These are phyloP conservation scores for Astropecten irregularis DNA, from an alignment of 53 echinoderm and acorn worm species.

Conservation along the genomic window DNA sequence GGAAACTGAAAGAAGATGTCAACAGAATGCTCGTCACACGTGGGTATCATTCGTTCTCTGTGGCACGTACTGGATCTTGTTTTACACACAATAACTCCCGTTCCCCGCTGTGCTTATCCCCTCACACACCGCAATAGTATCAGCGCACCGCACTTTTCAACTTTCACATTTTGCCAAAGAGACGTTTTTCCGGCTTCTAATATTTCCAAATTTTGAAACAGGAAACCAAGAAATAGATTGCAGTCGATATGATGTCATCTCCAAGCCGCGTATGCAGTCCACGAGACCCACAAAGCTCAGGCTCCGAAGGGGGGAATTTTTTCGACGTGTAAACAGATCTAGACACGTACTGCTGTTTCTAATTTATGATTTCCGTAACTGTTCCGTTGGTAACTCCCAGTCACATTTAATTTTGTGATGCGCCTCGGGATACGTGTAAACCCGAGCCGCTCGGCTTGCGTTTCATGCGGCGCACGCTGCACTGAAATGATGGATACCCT, in stretches of 20 bases:
- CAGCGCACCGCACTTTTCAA: not conserved
- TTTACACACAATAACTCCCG: no score
- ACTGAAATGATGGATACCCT: no score
- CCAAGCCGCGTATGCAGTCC: not conserved
- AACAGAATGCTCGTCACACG: no score
- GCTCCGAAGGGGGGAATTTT: not conserved
- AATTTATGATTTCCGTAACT: conserved; percentile 26
- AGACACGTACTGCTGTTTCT: not conserved
- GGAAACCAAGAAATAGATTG: conserved; percentile 23
- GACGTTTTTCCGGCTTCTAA: not conserved
- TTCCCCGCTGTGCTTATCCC: no score
- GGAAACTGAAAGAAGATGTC: no score
- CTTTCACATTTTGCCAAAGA: conserved; percentile 16
- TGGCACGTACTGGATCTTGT: no score
- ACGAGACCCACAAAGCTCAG: not conserved
- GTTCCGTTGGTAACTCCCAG: not conserved
- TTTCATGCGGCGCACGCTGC: not conserved
- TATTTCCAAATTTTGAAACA: not conserved
- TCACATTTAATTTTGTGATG: not conserved
- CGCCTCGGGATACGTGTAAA: not conserved
- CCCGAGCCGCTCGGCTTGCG: not conserved
- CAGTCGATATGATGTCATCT: conserved; percentile 23
- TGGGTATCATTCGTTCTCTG: no score
- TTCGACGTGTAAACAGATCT: not conserved
- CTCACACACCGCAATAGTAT: no score